Evolutionary conservation across 2,888 invertebrate species (phyloP).

Genomic region (Rhimphoctona megacephalus): DNA sequence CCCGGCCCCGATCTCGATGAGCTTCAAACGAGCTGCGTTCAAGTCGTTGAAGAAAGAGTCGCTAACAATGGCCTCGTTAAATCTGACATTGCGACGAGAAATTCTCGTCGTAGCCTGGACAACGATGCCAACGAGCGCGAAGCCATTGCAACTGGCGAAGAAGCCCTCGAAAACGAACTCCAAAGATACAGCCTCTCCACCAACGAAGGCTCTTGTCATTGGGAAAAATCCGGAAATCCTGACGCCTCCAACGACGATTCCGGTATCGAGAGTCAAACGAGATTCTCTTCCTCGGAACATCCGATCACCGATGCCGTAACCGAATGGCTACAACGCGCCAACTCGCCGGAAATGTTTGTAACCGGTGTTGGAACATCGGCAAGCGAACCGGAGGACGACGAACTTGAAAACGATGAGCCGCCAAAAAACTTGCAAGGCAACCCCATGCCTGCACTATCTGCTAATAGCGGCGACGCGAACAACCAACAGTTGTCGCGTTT

Average conservation of each 20-base stretch:
- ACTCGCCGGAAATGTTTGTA: constrained; percentile 82
- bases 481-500: constrained; percentile 75
- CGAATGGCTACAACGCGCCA: constrained; percentile 86
- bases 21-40: constrained; percentile 38
- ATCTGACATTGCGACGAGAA: constrained; percentile 20
- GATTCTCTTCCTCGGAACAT: constrained; percentile 71
- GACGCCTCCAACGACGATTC: constrained; percentile 79
- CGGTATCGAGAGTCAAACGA: constrained; percentile 79
- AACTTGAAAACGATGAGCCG: constrained; percentile 78
- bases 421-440: constrained; percentile 87
- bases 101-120: constrained; percentile 3
- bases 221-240: constrained; percentile 35
- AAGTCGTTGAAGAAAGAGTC: constrained; percentile 22
- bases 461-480: constrained; percentile 80
- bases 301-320: constrained; percentile 88
- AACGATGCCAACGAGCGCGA: constrained; percentile 53
- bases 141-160: constrained; percentile 63
- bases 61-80: constrained; percentile 9
- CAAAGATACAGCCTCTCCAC: constrained; percentile 57
- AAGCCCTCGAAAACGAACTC: constrained; percentile 64
- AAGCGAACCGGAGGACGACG: constrained; percentile 72
- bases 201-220: constrained; percentile 13
- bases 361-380: constrained; percentile 67
- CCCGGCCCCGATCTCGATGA: constrained; percentile 78
- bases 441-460: constrained; percentile 86